Evolutionary conservation across 2,888 invertebrate genomes (phyloP), one percentile per base, ranked within the genome.

Genomic region (Agriopis aurantiaria): DNA sequence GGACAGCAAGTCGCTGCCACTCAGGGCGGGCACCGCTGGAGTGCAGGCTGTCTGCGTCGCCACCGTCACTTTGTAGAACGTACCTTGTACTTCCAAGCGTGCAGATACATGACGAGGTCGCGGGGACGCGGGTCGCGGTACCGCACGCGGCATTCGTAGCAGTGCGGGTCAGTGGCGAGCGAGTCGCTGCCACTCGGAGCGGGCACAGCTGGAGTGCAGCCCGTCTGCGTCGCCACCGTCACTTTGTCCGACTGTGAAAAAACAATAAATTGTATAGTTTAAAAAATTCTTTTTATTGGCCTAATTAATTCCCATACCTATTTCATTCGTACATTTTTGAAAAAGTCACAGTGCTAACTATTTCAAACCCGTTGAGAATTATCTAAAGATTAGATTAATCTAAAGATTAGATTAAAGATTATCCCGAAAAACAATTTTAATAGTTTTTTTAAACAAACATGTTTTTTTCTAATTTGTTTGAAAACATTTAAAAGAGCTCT

Each of bases 81-180:
- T 33, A 52, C 97, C 96, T 96, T 96, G 89, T 98, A 98, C 84
- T 97, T 97, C 97, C 98, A 98, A 45, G 99, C 99, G 91, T 99
- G 99, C 56, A 99, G 96, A 91, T 98, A 99, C 98, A 99, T 98
- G 79, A 99, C 97, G 71, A 99, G 96, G 90, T 99, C 98, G 78
- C 97, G 96, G 0, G 98, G 98, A 75, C 97, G 96, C 0, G 99
- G 99, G 90, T 99, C 99, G 76, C 97, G 95, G 93, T 98, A 99
- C 72, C 97, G 96, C 69, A 98, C 97, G 91, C 98, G 98, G 91
- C 99, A 99, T 91, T 98, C 98, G 88, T 97, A 97, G 93, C 99
- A 99, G 87, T 98, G 97, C 51, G 97, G 96, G 87, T 99, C 98
- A 11, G 97, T 91, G 11, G 97, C 96, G 92, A 97, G 96, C 84